Evolutionary conservation across 2,797 vertebrate species (phyloP), one percentile per base, ranked within the genome.

Genomic region (Furcifer pardalis): DNA sequence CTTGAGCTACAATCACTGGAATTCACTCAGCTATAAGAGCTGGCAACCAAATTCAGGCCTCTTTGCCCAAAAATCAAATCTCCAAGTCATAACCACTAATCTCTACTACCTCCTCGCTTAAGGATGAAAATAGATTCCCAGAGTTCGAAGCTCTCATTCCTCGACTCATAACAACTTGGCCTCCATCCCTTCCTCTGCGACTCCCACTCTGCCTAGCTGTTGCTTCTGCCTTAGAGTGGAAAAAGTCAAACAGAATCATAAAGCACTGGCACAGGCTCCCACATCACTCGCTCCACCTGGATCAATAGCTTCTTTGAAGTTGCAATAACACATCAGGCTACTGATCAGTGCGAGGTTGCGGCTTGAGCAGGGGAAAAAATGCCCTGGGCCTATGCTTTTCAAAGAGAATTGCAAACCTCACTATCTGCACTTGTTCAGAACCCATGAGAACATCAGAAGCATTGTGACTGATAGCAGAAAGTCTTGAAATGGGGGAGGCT

Each of bases 301-400:
- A 82, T 86, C 84, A 86, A 86, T 82, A 86, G 74, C 37, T 25
- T 40, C 79, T 86, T 86, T 86, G 84, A 86, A 82, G 84, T 46
- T 63, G 32, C 79, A 77, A 59, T 40, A 86, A n/a, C 66, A 32
- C 66, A 49, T 71, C 23, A 5, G 5, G 12, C 52, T 77, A 37
- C 42, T 15, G 73, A 56, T 71, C 73, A 25, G 9, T 81, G 65
- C 73, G 62, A 49, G 46, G 73, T 81, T 62, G 63, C 71, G 65
- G 65, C 65, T 71, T 13, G 66, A 71, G 79, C 17, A 23, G 79
- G 40, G 52, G n/a, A n/a, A n/a, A n/a, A 62, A 63, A 32, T 15
- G 84, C 84, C 84, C 73, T 72, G 75, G 74, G 73, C 79, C 74
- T 42, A 49, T 37, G 27, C 12, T 82, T 52, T 81, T 82, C 84